Percentiles rank a stretch among this genome's conserved stretches.
Conservation (phyloP, 2,113 vertebrate genomes). For the Tonatia bakeri region DNA sequence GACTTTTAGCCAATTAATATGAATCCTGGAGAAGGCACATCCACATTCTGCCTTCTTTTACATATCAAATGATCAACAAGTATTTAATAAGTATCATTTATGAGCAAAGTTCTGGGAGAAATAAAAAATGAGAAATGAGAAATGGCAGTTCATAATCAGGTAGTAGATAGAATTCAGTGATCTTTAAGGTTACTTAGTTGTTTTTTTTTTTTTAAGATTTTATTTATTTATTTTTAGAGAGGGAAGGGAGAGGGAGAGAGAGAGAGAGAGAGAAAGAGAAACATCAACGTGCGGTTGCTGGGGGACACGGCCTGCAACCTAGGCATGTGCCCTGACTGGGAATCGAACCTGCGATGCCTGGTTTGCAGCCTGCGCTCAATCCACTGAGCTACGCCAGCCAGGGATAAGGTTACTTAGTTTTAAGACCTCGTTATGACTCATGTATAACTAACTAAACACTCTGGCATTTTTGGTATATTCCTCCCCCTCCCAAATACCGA, state of each 20-base stretch:
- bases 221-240: no score
- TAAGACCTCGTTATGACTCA: not conserved
- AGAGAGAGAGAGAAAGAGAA: no score
- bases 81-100: not conserved
- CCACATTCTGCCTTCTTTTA: not conserved
- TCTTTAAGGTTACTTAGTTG: not conserved
- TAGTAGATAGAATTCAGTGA: not conserved
- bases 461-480: not conserved
- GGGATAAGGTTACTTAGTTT: not conserved
- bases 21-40: not conserved
- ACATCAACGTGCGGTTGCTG: no score
- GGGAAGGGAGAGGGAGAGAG: no score
- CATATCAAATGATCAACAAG: not conserved
- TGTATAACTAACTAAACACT: not conserved
- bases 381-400: no score
- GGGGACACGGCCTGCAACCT: no score
- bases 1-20: not conserved
- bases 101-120: not conserved
- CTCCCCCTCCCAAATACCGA: not conserved
- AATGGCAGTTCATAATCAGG: not conserved
- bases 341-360: no score
- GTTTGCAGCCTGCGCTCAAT: no score
- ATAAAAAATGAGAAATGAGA: not conserved
- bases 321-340: no score
- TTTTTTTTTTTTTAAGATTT: no score